Evolutionary conservation across 2,888 invertebrate species (phyloP).

Genomic region (Carcina quercana): DNA sequence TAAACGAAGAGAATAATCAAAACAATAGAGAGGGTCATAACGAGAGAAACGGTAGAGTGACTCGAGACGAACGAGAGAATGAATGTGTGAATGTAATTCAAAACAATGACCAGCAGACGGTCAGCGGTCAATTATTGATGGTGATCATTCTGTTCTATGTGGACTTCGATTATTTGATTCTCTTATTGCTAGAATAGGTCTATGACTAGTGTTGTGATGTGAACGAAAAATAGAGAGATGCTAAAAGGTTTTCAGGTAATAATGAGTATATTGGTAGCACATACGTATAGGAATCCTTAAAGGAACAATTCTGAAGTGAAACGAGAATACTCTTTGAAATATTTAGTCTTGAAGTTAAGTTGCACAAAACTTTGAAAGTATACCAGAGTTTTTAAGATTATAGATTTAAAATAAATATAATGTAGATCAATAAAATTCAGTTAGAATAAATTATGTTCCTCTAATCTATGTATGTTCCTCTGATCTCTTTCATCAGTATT

Average conservation of each 20-base stretch:
- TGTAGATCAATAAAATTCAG: too few relatives aligned
- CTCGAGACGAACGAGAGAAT: conserved; percentile 40
- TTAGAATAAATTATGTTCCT: too few relatives aligned
- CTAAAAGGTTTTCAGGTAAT: neutral
- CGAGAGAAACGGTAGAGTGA: conserved; percentile 5
- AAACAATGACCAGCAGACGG: conserved; percentile 25
- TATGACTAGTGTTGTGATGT: conserved; percentile 4
- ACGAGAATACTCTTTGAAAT: too few relatives aligned
- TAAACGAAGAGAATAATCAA: too few relatives aligned
- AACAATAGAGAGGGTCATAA: too few relatives aligned
- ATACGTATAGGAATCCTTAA: neutral
- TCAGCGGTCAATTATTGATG: conserved; percentile 52
- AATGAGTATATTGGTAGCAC: neutral
- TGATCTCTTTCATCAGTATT: too few relatives aligned
- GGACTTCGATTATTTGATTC: conserved; percentile 36
- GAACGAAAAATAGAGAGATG: conserved; percentile 1
- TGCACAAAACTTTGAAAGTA: neutral
- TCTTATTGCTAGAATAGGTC: conserved; percentile 33
- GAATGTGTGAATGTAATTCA: conserved; percentile 12
- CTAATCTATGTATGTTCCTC: too few relatives aligned
- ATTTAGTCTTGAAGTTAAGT: neutral
- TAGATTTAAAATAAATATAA: too few relatives aligned
- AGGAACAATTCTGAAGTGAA: too few relatives aligned
- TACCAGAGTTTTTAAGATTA: too few relatives aligned
- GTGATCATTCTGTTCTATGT: conserved; percentile 47